These are phyloP conservation scores for Eupithecia centaureata DNA, from an alignment of 2,888 invertebrate genomes.

Conservation along the genomic window DNA sequence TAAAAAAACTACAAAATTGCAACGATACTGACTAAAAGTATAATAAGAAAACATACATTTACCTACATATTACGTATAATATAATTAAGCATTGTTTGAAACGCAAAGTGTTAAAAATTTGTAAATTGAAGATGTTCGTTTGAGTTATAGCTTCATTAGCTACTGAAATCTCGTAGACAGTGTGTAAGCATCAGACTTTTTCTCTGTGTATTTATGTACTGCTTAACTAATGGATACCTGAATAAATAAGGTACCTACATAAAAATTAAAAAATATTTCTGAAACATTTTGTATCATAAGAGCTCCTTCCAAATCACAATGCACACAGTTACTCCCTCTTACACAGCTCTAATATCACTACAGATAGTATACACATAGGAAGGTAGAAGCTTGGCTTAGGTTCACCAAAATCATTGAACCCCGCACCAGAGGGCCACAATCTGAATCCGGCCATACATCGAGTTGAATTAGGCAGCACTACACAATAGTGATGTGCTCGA, in stretches of 20 bases:
- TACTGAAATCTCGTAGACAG: neutral
- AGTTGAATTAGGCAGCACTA: constrained; percentile 35
- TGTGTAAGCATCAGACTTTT: too few species aligned
- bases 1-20: too few species aligned
- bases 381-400: neutral
- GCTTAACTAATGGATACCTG: too few species aligned
- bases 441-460: constrained; percentile 31
- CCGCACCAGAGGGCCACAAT: constrained; percentile 10
- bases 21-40: too few species aligned
- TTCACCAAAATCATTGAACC: constrained; percentile 8
- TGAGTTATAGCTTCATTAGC: neutral
- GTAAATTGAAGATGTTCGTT: neutral
- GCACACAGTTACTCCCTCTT: neutral
- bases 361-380: neutral
- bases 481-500: constrained; percentile 27
- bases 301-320: neutral
- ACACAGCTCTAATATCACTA: neutral
- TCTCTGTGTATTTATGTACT: too few species aligned
- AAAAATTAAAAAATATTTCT: neutral
- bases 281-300: neutral
- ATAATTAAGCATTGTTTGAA: too few species aligned
- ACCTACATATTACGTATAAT: too few species aligned
- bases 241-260: neutral
- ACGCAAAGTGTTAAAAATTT: too few species aligned
- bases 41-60: too few species aligned